Base-by-base conservation (phyloP, 2,888 invertebrate species). In the Tachina lurida region DNA sequence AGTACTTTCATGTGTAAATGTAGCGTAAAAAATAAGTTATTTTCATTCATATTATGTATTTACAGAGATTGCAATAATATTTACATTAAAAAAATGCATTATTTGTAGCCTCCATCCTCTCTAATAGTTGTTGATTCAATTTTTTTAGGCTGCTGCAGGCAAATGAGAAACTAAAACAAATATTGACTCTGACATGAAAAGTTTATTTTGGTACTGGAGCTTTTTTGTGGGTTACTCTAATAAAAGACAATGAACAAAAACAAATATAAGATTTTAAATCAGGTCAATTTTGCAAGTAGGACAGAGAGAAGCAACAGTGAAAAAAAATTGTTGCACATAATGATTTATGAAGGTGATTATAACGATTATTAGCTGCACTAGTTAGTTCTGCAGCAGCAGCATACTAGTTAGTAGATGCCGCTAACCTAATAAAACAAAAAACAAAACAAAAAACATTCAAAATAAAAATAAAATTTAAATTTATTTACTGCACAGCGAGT, bases 281-380 rank as follows among this genome's bases (percentile, higher is more conserved):
- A 85, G 82, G 56, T 19, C 70, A 85, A 68, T 70, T 70, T 79
- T 81, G 45, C 75, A 82, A 56, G 67, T 73, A 47, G 83, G 76
- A 67, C 75, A 68, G 73, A 75, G 22, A 65, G 67, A 74, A 78
- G 75, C 74, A 84, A 58, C 75, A 71, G 65, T 65, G 74, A 31
- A 15, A 43, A 58, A 81, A 77, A 58, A 60, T 67, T 84, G 77
- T 83, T 84, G 83, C 77, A 73, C 54, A 77, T 62, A 73, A 73
- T 62, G 56, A 84, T 86, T 83, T 86, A 80, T 86, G 83, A 80
- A 83, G 76, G 83, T 86, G 79, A 83, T 83, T 83, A 63, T 13
- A 70, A 52, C 39, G 19, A 68, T 56, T 58, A 62, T 62, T 45
- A 49, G 70, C 47, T 56, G 39, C 71, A 41, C 17, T 79, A n/a